These are phyloP conservation scores for Amiota communis DNA, from an alignment of 2,888 invertebrate genomes.

Conservation along the genomic window DNA sequence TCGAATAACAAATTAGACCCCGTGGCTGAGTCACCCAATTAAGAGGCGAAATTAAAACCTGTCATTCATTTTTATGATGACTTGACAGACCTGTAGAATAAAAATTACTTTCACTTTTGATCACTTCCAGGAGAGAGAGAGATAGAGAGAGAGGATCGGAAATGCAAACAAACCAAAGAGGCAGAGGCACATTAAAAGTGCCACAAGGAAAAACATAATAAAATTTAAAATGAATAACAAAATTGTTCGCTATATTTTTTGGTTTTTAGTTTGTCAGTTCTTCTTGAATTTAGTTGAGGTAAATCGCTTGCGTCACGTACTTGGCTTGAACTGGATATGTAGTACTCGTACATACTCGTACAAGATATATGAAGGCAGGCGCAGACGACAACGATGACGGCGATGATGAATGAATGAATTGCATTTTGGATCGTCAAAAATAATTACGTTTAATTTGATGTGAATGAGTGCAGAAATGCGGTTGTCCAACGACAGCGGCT, in stretches of 20 bases:
- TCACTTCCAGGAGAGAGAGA: neutral
- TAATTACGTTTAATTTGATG: slow-evolving; percentile 63
- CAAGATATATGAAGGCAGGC: neutral
- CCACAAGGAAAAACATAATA: neutral
- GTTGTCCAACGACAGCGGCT: neutral
- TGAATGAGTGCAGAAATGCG: slow-evolving; percentile 52
- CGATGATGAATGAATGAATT: slow-evolving; percentile 46
- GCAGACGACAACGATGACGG: slow-evolving; percentile 41
- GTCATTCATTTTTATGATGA: slow-evolving; percentile 19
- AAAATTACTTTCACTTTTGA: neutral
- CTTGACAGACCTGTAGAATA: neutral
- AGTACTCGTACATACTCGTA: neutral
- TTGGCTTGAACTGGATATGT: neutral
- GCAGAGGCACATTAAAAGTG: neutral
- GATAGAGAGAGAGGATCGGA: neutral
- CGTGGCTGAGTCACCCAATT: slow-evolving; percentile 4
- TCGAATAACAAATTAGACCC: neutral
- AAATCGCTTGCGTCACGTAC: slow-evolving; percentile 15
- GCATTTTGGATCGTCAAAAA: slow-evolving; percentile 46
- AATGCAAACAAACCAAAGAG: neutral
- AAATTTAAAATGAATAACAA: neutral
- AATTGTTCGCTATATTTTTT: neutral
- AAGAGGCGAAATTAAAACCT: slow-evolving; percentile 9
- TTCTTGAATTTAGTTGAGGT: too few species aligned
- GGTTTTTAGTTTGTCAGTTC: neutral